These are phyloP conservation scores for Cephus nigrinus DNA, from an alignment of 2,888 invertebrate species.

Conservation along the genomic window DNA sequence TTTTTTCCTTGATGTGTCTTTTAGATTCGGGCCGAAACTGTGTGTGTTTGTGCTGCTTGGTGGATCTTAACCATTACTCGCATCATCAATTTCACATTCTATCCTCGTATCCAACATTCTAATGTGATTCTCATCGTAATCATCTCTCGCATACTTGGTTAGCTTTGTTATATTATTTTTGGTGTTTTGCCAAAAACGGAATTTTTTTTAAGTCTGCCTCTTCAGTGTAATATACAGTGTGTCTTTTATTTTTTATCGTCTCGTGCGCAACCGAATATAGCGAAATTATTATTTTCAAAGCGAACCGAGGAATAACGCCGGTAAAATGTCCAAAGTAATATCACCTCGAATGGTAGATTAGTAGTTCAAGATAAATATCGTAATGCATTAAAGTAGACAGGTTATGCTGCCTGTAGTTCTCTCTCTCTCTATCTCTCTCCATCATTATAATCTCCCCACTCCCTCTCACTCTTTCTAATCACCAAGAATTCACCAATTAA, in stretches of 20 bases:
- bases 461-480: slow-evolving; percentile 16
- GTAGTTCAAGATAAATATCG: slow-evolving; percentile 48
- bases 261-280: slow-evolving; percentile 60
- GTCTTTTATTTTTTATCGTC: slow-evolving; percentile 42
- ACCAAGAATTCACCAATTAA: neutral
- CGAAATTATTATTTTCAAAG: slow-evolving; percentile 46
- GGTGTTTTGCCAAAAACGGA: slow-evolving; percentile 58
- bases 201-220: slow-evolving; percentile 32
- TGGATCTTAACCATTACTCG: neutral
- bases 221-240: slow-evolving; percentile 29
- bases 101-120: slow-evolving; percentile 1
- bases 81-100: neutral
- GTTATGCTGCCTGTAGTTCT: slow-evolving; percentile 29
- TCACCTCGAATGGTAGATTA: slow-evolving; percentile 16
- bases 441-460: slow-evolving; percentile 17
- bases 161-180: slow-evolving; percentile 38
- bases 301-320: slow-evolving; percentile 56
- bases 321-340: slow-evolving; percentile 51
- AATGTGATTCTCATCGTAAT: slow-evolving; percentile 2
- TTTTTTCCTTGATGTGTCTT: slow-evolving; percentile 65
- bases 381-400: slow-evolving; percentile 60
- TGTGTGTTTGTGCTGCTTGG: slow-evolving; percentile 33
- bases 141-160: slow-evolving; percentile 9
- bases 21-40: slow-evolving; percentile 64
- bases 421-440: slow-evolving; percentile 1